Evolutionary conservation across 2,888 invertebrate species (phyloP).

Genomic region (Lagria hirta): DNA sequence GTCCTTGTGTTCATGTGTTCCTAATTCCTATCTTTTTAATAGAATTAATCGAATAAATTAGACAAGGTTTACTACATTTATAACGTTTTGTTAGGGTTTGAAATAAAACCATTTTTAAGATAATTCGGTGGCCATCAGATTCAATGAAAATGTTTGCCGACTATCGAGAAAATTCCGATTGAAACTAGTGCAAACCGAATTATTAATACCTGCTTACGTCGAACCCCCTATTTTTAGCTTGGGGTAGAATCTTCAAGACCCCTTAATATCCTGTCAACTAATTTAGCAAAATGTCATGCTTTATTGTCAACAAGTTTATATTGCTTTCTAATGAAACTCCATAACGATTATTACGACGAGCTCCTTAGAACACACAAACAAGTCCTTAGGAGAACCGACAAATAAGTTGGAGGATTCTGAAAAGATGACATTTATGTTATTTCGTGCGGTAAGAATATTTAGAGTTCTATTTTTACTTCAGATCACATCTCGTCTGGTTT

Average conservation of each 20-base stretch:
- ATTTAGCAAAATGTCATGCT: constrained; percentile 7
- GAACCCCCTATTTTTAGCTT: constrained; percentile 24
- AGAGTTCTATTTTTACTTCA: too few species aligned
- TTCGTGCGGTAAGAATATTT: too few species aligned
- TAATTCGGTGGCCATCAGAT: constrained; percentile 8
- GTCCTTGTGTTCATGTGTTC: too few species aligned
- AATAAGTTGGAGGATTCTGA: too few species aligned
- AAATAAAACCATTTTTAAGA: too few species aligned
- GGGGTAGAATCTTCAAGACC: constrained; percentile 17
- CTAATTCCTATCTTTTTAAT: too few species aligned
- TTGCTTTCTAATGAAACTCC: constrained; percentile 5
- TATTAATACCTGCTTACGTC: constrained; percentile 26
- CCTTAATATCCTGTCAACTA: constrained; percentile 5
- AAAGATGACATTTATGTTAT: too few species aligned
- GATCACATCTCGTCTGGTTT: too few species aligned
- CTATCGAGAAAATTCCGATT: constrained; percentile 20
- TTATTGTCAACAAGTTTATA: constrained; percentile 9
- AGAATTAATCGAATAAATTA: too few species aligned
- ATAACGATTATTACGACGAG: constrained; percentile 1
- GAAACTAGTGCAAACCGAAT: constrained; percentile 28
- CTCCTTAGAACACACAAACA: constrained; percentile 6
- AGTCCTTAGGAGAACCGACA: too few species aligned
- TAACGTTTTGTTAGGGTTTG: too few species aligned
- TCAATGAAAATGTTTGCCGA: constrained; percentile 20
- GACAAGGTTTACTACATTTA: too few species aligned